Conservation (phyloP, 2,113 vertebrate species). For the Azemiops feae region DNA sequence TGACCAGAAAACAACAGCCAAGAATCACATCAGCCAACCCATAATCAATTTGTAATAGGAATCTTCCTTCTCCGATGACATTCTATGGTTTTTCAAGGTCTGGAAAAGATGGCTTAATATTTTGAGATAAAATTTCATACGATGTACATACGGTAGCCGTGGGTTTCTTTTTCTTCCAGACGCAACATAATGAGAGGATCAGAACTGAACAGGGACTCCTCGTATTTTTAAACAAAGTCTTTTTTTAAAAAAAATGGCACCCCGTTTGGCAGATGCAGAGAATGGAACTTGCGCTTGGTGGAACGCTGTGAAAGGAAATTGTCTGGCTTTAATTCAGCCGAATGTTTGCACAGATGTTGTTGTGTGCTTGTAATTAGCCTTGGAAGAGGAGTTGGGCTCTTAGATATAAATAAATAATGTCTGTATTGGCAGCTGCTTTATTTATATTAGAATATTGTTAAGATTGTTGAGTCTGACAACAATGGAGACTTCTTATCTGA, state of each 20-base stretch:
- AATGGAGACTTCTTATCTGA: background rate
- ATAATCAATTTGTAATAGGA: too few relatives aligned
- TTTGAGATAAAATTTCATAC: background rate
- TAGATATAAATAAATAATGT: constrained; percentile 2
- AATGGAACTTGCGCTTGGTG: background rate
- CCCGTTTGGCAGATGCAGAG: background rate
- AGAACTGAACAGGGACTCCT: background rate
- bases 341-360: background rate
- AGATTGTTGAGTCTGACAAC: background rate
- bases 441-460: background rate
- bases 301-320: background rate
- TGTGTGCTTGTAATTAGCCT: background rate
- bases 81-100: background rate
- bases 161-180: too few relatives aligned
- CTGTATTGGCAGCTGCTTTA: background rate
- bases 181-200: background rate
- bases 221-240: background rate
- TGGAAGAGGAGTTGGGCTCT: background rate
- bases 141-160: too few relatives aligned
- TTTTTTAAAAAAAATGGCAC: background rate
- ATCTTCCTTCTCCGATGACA: too few relatives aligned
- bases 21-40: too few relatives aligned
- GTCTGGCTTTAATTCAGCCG: background rate
- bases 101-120: background rate
- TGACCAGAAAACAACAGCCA: too few relatives aligned